phyloP scores from a whole-genome alignment of 2,113 vertebrate species.

The Notarius lentiginosus region DNA sequence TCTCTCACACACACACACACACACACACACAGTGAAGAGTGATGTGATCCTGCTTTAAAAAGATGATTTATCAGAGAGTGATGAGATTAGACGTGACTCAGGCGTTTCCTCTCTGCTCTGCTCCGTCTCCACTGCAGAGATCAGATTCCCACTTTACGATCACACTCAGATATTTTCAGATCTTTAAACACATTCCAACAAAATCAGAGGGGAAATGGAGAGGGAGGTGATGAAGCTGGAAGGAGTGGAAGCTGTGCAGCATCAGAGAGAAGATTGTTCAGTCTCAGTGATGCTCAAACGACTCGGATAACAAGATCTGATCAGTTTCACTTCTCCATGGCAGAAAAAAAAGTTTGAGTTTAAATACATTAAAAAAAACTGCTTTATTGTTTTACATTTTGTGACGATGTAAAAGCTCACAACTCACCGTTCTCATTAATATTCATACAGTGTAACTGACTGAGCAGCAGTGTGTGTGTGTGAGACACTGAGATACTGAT shows the following conservation, averaged over 20 bases:
- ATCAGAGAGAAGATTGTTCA: background rate
- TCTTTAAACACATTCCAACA: slow-evolving; percentile 17
- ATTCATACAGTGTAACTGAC: background rate
- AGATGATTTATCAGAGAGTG: background rate
- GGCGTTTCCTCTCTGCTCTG: background rate
- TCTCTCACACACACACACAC: slow-evolving; percentile 7
- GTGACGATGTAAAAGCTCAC: background rate
- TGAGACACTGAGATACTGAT: background rate
- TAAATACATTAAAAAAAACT: background rate
- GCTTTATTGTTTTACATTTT: background rate
- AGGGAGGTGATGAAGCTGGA: background rate
- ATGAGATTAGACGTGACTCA: slow-evolving; percentile 4
- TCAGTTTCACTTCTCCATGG: background rate
- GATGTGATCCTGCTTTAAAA: background rate
- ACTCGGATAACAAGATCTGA: background rate
- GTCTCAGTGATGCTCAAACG: background rate
- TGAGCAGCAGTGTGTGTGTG: background rate
- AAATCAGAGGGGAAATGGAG: background rate
- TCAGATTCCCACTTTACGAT: background rate
- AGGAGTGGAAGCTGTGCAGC: background rate
- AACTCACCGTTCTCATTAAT: background rate
- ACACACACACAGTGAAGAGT: slow-evolving; percentile 7
- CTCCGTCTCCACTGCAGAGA: background rate
- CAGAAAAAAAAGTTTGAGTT: background rate
- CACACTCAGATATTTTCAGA: background rate